Conservation (phyloP, 2,888 invertebrate genomes). For the Plagiodera versicolora region DNA sequence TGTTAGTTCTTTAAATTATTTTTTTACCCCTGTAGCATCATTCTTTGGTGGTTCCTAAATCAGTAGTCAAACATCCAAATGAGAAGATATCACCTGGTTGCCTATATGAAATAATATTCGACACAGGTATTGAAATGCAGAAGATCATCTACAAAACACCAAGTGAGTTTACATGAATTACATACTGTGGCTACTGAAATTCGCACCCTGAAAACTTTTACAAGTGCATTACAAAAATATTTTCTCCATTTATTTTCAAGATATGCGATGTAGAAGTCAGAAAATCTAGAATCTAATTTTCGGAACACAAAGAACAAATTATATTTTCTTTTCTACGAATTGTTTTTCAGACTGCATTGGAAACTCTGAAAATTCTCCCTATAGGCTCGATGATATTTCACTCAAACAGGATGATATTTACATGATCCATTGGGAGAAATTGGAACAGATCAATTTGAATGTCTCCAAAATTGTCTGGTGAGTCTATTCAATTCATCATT, state of each 20-base stretch:
- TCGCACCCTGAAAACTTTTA: too few species aligned
- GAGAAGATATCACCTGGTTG: slow-evolving; percentile 35
- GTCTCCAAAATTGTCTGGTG: slow-evolving; percentile 28
- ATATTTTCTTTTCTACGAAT: not conserved
- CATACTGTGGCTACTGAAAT: too few species aligned
- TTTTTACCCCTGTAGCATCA: slow-evolving; percentile 30
- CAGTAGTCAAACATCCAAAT: slow-evolving; percentile 35
- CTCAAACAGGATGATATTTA: slow-evolving; percentile 17
- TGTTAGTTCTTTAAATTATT: not conserved
- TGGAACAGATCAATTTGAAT: slow-evolving; percentile 19
- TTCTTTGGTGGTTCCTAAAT: slow-evolving; percentile 34
- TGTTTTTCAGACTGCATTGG: slow-evolving; percentile 30
- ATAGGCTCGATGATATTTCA: slow-evolving; percentile 19
- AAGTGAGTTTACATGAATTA: slow-evolving; percentile 24
- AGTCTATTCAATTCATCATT: slow-evolving; percentile 17
- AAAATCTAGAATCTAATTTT: too few species aligned
- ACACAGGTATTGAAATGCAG: slow-evolving; percentile 23
- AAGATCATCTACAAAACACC: slow-evolving; percentile 31
- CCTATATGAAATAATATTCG: slow-evolving; percentile 29
- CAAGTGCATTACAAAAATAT: too few species aligned
- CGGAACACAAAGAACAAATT: too few species aligned
- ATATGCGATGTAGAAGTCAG: too few species aligned
- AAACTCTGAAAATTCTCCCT: slow-evolving; percentile 20
- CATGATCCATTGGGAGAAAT: slow-evolving; percentile 21
- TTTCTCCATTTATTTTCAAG: too few species aligned